Conservation (phyloP, 1,140 invertebrate genomes). For the Hetaerina americana region DNA sequence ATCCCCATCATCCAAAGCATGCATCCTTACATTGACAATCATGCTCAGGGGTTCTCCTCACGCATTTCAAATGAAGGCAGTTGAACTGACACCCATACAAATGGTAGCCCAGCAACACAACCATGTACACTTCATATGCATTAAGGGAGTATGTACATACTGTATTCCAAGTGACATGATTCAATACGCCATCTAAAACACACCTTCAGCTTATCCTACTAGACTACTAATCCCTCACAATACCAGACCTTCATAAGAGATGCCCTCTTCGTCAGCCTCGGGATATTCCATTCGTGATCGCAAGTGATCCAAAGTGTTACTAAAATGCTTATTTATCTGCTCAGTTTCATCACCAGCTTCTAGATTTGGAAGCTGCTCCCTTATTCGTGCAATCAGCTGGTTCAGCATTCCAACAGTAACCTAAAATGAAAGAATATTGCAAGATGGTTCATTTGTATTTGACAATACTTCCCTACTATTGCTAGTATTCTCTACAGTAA, state of each 20-base stretch:
- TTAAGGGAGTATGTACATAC: too few relatives aligned
- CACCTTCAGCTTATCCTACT: too few relatives aligned
- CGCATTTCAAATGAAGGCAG: too few relatives aligned
- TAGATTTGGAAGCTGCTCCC: constrained; percentile 81
- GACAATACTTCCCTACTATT: not conserved
- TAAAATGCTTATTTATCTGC: constrained; percentile 89
- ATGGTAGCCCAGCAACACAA: too few relatives aligned
- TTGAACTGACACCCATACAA: too few relatives aligned
- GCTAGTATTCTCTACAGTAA: not conserved
- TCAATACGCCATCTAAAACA: too few relatives aligned
- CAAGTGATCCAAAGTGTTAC: constrained; percentile 72
- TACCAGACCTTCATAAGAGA: constrained; percentile 47
- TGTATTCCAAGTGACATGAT: too few relatives aligned
- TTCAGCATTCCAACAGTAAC: constrained; percentile 58
- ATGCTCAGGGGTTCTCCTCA: too few relatives aligned
- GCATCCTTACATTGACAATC: too few relatives aligned
- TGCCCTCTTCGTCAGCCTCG: constrained; percentile 37
- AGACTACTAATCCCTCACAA: too few relatives aligned
- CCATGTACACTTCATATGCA: too few relatives aligned
- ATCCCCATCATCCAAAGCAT: too few relatives aligned
- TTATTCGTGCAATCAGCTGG: constrained; percentile 83
- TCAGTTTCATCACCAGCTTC: constrained; percentile 91
- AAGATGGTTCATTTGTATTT: not conserved
- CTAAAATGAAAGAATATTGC: constrained; percentile 28
- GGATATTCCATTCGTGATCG: constrained; percentile 44